Conservation (phyloP, 2,113 vertebrate genomes). For the Lonchura striata region DNA sequence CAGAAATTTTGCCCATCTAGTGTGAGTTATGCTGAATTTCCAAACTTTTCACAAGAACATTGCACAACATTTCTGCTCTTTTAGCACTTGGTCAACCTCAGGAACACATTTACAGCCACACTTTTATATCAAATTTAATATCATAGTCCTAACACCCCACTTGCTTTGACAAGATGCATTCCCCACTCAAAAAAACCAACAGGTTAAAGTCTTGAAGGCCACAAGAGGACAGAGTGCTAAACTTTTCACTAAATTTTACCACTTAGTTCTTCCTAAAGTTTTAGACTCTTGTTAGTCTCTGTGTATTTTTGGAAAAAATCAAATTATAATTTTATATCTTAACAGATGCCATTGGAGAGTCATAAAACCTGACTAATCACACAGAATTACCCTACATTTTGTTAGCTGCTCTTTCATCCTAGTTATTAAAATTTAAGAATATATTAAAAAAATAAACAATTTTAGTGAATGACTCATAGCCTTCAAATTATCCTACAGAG, state of each 20-base stretch:
- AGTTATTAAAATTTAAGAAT: background rate
- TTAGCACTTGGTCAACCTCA: background rate
- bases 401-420: constrained; percentile 2
- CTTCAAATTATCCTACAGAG: background rate
- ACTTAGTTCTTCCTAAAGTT: background rate
- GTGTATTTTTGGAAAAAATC: background rate
- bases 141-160: background rate
- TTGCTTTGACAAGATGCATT: background rate
- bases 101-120: background rate
- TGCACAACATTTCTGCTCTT: background rate
- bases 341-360: background rate
- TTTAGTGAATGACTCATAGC: background rate
- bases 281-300: background rate
- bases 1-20: background rate
- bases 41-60: background rate
- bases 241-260: background rate
- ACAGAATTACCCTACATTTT: background rate
- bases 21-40: background rate
- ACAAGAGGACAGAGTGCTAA: background rate
- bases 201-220: background rate
- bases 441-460: background rate
- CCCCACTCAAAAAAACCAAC: background rate
- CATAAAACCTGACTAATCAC: background rate
- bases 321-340: background rate
- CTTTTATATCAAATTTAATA: background rate